Conservation (phyloP, 2,888 invertebrate species). For the Eretmocerus hayati region DNA sequence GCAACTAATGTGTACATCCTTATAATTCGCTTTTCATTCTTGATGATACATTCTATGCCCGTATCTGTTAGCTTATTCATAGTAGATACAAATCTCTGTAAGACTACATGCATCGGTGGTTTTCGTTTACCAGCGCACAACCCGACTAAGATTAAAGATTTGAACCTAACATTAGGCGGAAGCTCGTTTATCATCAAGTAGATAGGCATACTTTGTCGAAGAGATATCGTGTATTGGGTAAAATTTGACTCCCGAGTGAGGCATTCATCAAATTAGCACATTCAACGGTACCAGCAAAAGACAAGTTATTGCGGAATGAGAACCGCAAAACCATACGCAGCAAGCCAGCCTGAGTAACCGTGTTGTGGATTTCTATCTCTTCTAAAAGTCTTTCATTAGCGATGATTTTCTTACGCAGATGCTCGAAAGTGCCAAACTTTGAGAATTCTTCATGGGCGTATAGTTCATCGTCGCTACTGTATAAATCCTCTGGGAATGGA, state of each 20-base stretch:
- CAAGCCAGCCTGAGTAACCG: too few species aligned
- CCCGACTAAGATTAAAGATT: not conserved
- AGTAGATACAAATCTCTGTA: not conserved
- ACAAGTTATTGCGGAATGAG: too few species aligned
- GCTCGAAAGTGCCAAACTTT: too few species aligned
- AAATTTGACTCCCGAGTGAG: not conserved
- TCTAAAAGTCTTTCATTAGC: too few species aligned
- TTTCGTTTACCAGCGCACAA: not conserved
- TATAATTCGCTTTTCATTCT: not conserved
- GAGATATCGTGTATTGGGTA: not conserved
- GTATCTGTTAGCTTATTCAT: not conserved
- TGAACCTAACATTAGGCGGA: not conserved
- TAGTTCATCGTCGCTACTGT: too few species aligned
- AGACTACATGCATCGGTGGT: not conserved
- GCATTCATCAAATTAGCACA: too few species aligned
- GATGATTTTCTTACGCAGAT: too few species aligned
- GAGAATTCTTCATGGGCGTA: too few species aligned
- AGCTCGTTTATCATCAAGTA: conserved; percentile 1
- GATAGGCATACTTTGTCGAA: not conserved
- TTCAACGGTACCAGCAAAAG: too few species aligned
- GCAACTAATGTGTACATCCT: not conserved
- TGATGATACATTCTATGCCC: not conserved
- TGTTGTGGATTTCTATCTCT: too few species aligned
- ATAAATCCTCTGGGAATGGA: too few species aligned
- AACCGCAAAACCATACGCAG: too few species aligned